phyloP scores from a whole-genome alignment of 2,888 invertebrate genomes.

The Cantharis flavilabris region DNA sequence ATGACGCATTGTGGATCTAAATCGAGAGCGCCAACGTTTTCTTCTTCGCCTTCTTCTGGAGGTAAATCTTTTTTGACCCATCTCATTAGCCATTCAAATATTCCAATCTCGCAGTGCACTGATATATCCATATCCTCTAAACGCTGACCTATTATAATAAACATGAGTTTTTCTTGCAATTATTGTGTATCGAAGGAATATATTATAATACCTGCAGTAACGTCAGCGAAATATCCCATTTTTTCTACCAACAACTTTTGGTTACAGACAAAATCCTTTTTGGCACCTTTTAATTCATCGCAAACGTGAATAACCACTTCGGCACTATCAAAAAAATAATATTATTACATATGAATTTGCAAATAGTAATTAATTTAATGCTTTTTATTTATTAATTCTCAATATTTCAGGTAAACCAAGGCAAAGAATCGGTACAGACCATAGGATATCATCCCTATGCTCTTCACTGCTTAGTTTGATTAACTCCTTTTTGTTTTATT shows the following conservation, averaged over 20 bases:
- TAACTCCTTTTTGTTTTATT: too few relatives aligned
- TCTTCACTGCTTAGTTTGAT: too few relatives aligned
- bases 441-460: too few relatives aligned
- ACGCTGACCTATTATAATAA: slow-evolving; percentile 61
- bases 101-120: slow-evolving; percentile 93
- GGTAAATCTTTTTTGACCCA: slow-evolving; percentile 86
- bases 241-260: slow-evolving; percentile 84
- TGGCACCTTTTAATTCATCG: slow-evolving; percentile 89
- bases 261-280: slow-evolving; percentile 87
- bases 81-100: slow-evolving; percentile 95
- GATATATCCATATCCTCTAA: slow-evolving; percentile 94
- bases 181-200: neutral
- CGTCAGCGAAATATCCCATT: slow-evolving; percentile 95
- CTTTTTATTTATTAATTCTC: too few relatives aligned
- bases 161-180: neutral
- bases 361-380: too few relatives aligned
- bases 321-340: slow-evolving; percentile 47
- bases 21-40: slow-evolving; percentile 46
- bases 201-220: slow-evolving; percentile 67
- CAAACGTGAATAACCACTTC: slow-evolving; percentile 94
- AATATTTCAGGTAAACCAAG: too few relatives aligned
- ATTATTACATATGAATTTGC: too few relatives aligned
- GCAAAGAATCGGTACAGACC: too few relatives aligned
- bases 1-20: slow-evolving; percentile 85
- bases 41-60: slow-evolving; percentile 63